Evolutionary conservation across 2,113 vertebrate species (phyloP).

Genomic region (Notechis scutatus): DNA sequence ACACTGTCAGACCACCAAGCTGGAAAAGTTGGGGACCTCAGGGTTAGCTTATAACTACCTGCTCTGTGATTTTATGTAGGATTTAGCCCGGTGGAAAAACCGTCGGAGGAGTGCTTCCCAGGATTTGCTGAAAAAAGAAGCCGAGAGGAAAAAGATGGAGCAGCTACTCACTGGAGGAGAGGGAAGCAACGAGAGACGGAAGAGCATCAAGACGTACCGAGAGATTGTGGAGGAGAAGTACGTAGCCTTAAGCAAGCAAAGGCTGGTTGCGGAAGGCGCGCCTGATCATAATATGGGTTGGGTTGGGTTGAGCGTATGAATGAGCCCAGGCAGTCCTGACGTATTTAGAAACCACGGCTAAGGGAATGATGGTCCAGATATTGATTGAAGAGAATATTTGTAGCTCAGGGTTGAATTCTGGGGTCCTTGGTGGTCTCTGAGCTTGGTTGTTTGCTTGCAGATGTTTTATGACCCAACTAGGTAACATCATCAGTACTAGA

Average conservation of each 20-base stretch:
- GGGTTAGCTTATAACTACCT: no score
- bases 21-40: no score
- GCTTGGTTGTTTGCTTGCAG: no score
- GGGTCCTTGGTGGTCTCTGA: neutral
- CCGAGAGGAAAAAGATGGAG: slow-evolving; percentile 96
- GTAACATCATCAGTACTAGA: no score
- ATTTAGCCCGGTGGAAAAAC: slow-evolving; percentile 94
- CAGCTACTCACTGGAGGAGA: slow-evolving; percentile 75
- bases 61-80: slow-evolving; percentile 63
- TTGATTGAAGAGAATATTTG: neutral
- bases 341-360: no score
- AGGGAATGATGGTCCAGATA: no score
- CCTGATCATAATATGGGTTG: neutral
- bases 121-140: slow-evolving; percentile 95
- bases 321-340: neutral
- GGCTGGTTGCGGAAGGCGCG: neutral
- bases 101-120: slow-evolving; percentile 92
- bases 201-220: slow-evolving; percentile 96
- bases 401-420: neutral
- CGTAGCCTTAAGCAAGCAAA: slow-evolving; percentile 48
- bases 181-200: slow-evolving; percentile 76
- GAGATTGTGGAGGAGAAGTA: slow-evolving; percentile 98
- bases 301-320: neutral
- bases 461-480: no score
- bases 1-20: no score